Percentiles rank a stretch among this genome's conserved stretches.
phyloP scores from a whole-genome alignment of 2,797 vertebrate genomes.

The Falco berigora region DNA sequence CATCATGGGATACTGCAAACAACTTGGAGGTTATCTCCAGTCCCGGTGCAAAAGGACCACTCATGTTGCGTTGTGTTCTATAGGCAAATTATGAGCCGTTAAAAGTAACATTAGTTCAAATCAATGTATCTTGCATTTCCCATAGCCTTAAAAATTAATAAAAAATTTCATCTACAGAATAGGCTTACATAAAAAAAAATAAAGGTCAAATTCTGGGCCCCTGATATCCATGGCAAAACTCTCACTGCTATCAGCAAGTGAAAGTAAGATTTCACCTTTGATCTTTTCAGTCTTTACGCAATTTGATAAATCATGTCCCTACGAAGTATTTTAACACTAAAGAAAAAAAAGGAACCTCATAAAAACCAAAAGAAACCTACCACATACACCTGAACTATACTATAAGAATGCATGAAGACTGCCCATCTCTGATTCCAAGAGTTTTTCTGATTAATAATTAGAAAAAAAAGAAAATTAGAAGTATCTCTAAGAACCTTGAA shows the following conservation, averaged over 20 bases:
- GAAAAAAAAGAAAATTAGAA: background rate
- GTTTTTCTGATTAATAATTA: background rate
- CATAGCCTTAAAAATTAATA: background rate
- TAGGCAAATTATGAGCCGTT: constrained; percentile 36
- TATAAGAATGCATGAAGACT: background rate
- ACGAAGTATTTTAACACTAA: background rate
- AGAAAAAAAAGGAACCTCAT: background rate
- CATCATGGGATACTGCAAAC: constrained; percentile 91
- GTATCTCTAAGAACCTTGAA: background rate
- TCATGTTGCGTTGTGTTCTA: constrained; percentile 87
- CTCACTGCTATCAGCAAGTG: background rate
- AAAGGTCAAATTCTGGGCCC: background rate
- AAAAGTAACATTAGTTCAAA: background rate
- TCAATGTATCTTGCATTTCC: background rate
- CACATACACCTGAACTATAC: background rate
- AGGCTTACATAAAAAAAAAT: background rate
- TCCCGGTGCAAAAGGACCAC: constrained; percentile 87
- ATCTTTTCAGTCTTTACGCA: background rate
- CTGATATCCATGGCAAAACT: background rate
- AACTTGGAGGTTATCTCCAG: constrained; percentile 82
- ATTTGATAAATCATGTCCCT: background rate
- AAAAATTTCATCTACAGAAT: background rate
- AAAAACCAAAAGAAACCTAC: background rate
- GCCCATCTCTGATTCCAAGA: background rate
- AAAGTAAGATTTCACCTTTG: background rate